phyloP scores from a whole-genome alignment of 2,113 vertebrate genomes.

The Plecturocebus donacophilus region DNA sequence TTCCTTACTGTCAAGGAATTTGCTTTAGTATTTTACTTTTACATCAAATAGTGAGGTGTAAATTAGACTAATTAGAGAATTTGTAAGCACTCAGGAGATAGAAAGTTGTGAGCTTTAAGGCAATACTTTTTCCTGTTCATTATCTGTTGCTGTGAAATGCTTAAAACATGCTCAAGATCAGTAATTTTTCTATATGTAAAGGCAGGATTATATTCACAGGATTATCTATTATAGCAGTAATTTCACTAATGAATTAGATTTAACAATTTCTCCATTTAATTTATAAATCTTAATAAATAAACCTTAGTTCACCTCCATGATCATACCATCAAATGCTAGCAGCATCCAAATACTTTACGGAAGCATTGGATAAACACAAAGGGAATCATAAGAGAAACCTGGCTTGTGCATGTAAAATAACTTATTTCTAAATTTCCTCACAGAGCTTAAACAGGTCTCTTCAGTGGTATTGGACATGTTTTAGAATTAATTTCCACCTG shows the following conservation, averaged over 20 bases:
- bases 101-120: conserved; percentile 41
- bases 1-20: conserved; percentile 22
- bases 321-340: conserved; percentile 30
- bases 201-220: conserved; percentile 38
- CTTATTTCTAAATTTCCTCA: conserved; percentile 70
- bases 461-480: conserved; percentile 71
- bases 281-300: conserved; percentile 43
- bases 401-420: conserved; percentile 42
- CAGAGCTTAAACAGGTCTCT: conserved; percentile 76
- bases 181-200: conserved; percentile 43
- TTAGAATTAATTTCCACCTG: conserved; percentile 83
- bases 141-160: conserved; percentile 21
- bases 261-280: conserved; percentile 24
- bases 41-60: conserved; percentile 31
- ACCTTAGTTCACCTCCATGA: not conserved
- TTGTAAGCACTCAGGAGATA: not conserved
- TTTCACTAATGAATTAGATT: conserved; percentile 50
- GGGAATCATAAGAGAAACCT: conserved; percentile 1
- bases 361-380: not conserved
- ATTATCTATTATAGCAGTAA: conserved; percentile 28
- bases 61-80: not conserved
- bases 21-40: not conserved
- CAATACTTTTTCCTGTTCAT: conserved; percentile 20
- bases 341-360: conserved; percentile 50
- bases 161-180: conserved; percentile 34